phyloP scores from a whole-genome alignment of 2,888 invertebrate species.

The Perdita meconis region DNA sequence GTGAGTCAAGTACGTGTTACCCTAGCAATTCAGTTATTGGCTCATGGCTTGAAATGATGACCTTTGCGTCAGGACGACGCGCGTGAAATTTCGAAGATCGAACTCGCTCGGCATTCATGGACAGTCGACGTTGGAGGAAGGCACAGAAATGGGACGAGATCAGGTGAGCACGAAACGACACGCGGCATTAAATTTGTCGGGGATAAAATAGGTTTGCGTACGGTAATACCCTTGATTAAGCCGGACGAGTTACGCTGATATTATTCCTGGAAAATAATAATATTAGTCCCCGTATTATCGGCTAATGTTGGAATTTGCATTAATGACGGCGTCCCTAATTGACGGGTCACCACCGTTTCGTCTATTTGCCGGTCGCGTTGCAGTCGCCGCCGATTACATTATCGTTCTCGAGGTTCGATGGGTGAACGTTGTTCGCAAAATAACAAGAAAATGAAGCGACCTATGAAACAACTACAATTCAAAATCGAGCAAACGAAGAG shows the following conservation, averaged over 20 bases:
- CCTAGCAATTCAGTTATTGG: slow-evolving; percentile 29
- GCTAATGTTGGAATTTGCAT: slow-evolving; percentile 75
- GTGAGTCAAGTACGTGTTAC: no score
- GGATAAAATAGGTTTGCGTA: slow-evolving; percentile 70
- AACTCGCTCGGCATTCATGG: slow-evolving; percentile 34
- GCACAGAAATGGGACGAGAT: slow-evolving; percentile 21
- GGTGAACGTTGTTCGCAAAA: no score
- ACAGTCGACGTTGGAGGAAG: slow-evolving; percentile 22
- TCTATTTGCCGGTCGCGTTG: slow-evolving; percentile 48
- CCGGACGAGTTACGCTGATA: slow-evolving; percentile 75
- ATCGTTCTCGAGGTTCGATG: no score
- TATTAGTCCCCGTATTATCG: slow-evolving; percentile 71
- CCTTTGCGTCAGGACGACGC: slow-evolving; percentile 23
- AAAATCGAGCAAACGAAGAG: no score
- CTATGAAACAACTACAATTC: neutral
- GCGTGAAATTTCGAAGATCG: slow-evolving; percentile 8
- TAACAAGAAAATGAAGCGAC: neutral
- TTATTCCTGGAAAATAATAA: slow-evolving; percentile 75
- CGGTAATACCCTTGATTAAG: slow-evolving; percentile 75
- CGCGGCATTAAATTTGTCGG: slow-evolving; percentile 70
- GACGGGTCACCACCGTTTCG: slow-evolving; percentile 53
- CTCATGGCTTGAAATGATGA: slow-evolving; percentile 31
- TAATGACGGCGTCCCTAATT: slow-evolving; percentile 62
- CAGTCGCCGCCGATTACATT: slow-evolving; percentile 31
- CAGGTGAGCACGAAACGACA: slow-evolving; percentile 28